phyloP scores from a whole-genome alignment of 1,140 invertebrate genomes.

The Latrodectus geometricus region DNA sequence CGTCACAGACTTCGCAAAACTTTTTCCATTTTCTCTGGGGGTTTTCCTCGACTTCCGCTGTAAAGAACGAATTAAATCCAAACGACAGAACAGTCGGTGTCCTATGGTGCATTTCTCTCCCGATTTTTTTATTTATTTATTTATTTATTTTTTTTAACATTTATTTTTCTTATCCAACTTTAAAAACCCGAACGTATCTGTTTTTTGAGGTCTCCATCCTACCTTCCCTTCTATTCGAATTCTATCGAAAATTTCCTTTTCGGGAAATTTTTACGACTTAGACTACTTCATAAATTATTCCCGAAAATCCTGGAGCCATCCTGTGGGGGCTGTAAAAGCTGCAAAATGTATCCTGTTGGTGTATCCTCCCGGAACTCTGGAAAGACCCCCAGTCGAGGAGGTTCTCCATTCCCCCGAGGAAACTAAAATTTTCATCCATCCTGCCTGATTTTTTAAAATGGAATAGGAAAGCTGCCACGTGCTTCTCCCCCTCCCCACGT shows the following conservation, averaged over 20 bases:
- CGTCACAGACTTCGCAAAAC: neutral
- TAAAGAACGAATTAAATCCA: neutral
- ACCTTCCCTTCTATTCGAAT: neutral
- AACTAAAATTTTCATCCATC: neutral
- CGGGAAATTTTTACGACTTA: constrained; percentile 22
- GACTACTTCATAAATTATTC: constrained; percentile 50
- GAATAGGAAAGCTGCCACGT: neutral
- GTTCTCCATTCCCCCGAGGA: no score
- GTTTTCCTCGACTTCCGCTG: neutral
- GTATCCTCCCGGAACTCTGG: neutral
- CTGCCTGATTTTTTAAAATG: neutral
- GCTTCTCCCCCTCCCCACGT: neutral
- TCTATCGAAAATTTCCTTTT: constrained; percentile 3
- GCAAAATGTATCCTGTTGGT: neutral
- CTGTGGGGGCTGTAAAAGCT: no score
- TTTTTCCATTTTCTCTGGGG: neutral
- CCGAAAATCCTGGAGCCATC: no score
- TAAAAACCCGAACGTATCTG: neutral
- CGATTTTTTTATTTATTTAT: no score
- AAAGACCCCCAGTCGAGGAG: neutral
- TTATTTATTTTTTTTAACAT: no score
- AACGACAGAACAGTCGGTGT: neutral
- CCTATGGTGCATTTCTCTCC: neutral
- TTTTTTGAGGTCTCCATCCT: neutral
- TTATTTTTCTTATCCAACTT: no score